A percentile compares a stretch with the other conserved stretches of the same genome.
phyloP scores from a whole-genome alignment of 30 jellyfish, hydroid and myxozoan genomes.

The Chrysaora quinquecirrha region DNA sequence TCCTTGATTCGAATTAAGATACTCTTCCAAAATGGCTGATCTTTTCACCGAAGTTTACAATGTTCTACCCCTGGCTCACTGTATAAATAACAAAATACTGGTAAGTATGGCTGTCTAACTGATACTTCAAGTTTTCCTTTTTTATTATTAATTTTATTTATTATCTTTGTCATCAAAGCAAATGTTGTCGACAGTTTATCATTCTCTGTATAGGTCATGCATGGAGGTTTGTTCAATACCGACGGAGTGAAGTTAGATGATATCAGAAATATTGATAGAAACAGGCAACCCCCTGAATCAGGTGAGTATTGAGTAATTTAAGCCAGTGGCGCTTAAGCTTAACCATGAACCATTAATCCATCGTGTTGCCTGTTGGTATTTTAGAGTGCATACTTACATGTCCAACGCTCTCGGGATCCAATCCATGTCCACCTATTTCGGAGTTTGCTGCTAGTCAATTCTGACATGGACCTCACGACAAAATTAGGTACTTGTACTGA shows the following conservation, averaged over 20 bases:
- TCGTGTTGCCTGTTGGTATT: too few relatives aligned
- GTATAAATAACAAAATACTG: slow-evolving; percentile 80
- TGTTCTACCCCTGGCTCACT: slow-evolving; percentile 90
- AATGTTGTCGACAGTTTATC: not conserved
- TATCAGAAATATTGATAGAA: slow-evolving; percentile 75
- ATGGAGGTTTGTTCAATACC: slow-evolving; percentile 94
- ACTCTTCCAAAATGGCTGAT: slow-evolving; percentile 89
- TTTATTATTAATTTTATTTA: too few relatives aligned
- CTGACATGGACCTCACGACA: too few relatives aligned
- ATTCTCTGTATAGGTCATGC: slow-evolving; percentile 79
- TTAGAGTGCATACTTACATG: too few relatives aligned
- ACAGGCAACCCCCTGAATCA: slow-evolving; percentile 98
- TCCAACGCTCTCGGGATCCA: too few relatives aligned
- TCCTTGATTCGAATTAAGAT: too few relatives aligned
- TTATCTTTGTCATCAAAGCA: not conserved
- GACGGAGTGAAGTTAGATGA: slow-evolving; percentile 91
- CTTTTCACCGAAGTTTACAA: slow-evolving; percentile 96
- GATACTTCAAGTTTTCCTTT: not conserved
- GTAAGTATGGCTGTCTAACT: slow-evolving; percentile 78
- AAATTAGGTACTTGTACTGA: too few relatives aligned
- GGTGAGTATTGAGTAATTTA: too few relatives aligned
- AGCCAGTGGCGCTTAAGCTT: too few relatives aligned
- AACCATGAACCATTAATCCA: not conserved
- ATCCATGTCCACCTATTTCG: too few relatives aligned
- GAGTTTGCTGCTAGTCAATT: too few relatives aligned